Evolutionary conservation across 2,888 invertebrate genomes (phyloP), one percentile per base, ranked within the genome.

Genomic region (Mythimna vitellina): DNA sequence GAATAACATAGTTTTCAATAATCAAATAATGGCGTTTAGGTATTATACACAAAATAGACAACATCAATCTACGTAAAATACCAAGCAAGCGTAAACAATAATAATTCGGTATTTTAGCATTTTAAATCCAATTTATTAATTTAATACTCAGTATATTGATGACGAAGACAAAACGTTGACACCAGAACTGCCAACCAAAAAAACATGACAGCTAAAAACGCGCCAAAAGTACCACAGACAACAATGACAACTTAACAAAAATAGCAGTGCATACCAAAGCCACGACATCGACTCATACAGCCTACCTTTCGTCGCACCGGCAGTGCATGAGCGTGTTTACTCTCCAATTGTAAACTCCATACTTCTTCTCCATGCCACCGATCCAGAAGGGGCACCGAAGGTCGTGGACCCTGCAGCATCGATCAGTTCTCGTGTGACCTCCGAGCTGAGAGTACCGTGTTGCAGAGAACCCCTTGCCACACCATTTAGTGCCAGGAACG

Each of bases 401-500:
- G 92, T 99, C 99, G 93, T 99, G 99, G 84, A 97, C 97, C 51
- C 99, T 96, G 92, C 99, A 99, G 93, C 99, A 99, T 88, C 97
- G 96, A 90, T 99, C 99, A 25, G 98, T 98, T 76, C 97, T 96
- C 51, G 98, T 97, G 91, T 98, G 98, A 57, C 98, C 98, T 12
- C 99, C 99, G 60, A 99, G 97, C 86, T 98, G 97, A 69, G 98
- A 98, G 92, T 98, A 98, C 82, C 97, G 97, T 57, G 97, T 97
- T 8, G 99, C 99, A 0, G 97, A 97, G 89, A 97, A 98, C 1
- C 99, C 99, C 86, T 98, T 98, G 35, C 99, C 99, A 93, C 99
- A 99, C 99, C 99, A 99, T 91, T 98, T 98, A 0, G 99, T 99
- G 63, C 99, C 99, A 0, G 99, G 99, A 62, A 98, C 97, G 80